Evolutionary conservation across 2,113 vertebrate species (phyloP).

Genomic region (Pipa parva): DNA sequence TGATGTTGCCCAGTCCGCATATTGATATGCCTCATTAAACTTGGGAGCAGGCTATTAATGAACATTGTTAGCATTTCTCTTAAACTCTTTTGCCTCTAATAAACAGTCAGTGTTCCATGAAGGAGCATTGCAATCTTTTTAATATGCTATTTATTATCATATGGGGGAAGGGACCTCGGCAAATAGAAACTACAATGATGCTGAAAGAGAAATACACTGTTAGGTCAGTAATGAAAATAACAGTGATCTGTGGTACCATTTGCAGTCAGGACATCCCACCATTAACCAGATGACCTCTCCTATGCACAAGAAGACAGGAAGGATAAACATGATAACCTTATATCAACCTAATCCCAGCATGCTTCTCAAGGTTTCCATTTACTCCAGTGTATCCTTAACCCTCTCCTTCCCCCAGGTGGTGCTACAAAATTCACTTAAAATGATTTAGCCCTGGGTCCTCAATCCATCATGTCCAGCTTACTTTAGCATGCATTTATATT

Average conservation of each 20-base stretch:
- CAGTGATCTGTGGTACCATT: conserved; percentile 60
- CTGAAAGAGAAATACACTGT: conserved; percentile 67
- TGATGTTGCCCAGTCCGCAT: conserved; percentile 82
- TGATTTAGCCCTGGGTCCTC: conserved; percentile 71
- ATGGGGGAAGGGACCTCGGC: conserved; percentile 68
- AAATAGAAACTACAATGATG: conserved; percentile 73
- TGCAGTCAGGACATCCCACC: conserved; percentile 61
- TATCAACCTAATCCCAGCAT: conserved; percentile 47
- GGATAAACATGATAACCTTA: conserved; percentile 71
- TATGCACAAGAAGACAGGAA: conserved; percentile 55
- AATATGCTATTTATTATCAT: conserved; percentile 99
- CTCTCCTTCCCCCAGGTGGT: conserved; percentile 70
- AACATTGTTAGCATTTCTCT: conserved; percentile 99
- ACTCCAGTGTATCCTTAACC: conserved; percentile 58
- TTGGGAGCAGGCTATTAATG: conserved; percentile 99
- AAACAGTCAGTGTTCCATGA: conserved; percentile 99
- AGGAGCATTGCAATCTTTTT: conserved; percentile 93
- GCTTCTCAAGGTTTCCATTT: conserved; percentile 61
- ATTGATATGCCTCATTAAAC: conserved; percentile 98
- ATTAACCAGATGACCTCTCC: conserved; percentile 74
- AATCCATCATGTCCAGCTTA: conserved; percentile 78
- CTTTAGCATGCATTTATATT: conserved; percentile 69
- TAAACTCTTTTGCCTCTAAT: conserved; percentile 98
- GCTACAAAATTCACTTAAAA: conserved; percentile 59
- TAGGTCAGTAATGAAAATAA: conserved; percentile 61